phyloP scores from a whole-genome alignment of 2,797 vertebrate genomes.

The Trachurus trachurus region DNA sequence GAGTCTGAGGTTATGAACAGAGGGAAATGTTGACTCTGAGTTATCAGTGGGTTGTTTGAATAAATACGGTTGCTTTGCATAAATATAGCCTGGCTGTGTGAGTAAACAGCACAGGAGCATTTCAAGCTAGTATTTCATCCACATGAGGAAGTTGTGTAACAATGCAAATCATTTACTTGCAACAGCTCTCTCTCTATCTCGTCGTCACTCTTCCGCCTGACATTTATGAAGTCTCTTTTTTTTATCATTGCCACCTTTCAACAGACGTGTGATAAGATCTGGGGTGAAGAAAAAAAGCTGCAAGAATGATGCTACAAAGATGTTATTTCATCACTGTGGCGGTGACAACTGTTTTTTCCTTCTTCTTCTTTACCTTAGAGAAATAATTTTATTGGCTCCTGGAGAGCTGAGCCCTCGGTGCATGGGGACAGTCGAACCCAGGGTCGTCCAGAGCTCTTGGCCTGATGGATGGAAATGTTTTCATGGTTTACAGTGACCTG shows the following conservation, averaged over 20 bases:
- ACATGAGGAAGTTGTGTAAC: slow-evolving; percentile 48
- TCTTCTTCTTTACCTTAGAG: background rate
- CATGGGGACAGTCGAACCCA: background rate
- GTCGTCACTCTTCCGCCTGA: background rate
- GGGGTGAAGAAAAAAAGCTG: background rate
- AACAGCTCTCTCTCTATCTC: background rate
- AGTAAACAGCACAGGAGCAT: background rate
- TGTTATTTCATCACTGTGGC: background rate
- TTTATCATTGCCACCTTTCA: background rate
- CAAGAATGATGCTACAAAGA: background rate
- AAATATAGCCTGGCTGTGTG: background rate
- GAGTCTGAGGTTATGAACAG: background rate
- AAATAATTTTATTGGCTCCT: background rate
- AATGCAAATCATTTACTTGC: slow-evolving; percentile 26
- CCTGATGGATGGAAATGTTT: slow-evolving; percentile 56
- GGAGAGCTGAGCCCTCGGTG: background rate
- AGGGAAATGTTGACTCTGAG: background rate
- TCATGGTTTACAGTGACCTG: slow-evolving; percentile 46
- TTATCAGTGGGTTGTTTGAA: background rate
- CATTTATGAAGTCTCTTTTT: background rate
- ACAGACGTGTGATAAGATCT: background rate
- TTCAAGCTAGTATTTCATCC: background rate
- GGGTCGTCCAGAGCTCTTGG: slow-evolving; percentile 10
- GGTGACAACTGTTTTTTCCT: too few species aligned
- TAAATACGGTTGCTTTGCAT: background rate